Evolutionary conservation across 2,888 invertebrate species (phyloP).

Genomic region (Dryomyza anilis): DNA sequence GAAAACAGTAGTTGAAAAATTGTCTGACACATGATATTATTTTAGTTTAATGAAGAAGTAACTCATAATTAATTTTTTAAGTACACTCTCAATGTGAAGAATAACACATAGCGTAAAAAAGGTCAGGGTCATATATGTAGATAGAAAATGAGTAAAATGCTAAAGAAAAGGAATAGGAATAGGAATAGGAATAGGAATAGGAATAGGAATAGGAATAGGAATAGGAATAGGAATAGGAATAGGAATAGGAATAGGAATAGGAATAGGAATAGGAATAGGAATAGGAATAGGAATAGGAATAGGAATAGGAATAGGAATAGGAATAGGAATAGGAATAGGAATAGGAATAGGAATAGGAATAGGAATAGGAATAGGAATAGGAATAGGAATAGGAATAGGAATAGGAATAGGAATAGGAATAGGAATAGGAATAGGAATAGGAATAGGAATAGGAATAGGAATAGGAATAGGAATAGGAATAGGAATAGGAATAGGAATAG

Average conservation of each 20-base stretch:
- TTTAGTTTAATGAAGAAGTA: too few relatives aligned
- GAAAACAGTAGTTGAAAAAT: too few relatives aligned
- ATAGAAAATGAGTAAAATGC: too few relatives aligned
- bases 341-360: not conserved
- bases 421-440: not conserved
- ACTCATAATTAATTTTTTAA: too few relatives aligned
- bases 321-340: not conserved
- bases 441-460: not conserved
- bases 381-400: not conserved
- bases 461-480: not conserved
- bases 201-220: too few relatives aligned
- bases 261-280: not conserved
- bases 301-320: not conserved
- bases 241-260: not conserved
- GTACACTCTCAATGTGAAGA: too few relatives aligned
- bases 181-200: too few relatives aligned
- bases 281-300: not conserved
- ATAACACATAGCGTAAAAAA: too few relatives aligned
- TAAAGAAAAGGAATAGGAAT: too few relatives aligned
- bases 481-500: not conserved
- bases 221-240: not conserved
- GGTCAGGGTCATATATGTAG: too few relatives aligned
- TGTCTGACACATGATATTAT: too few relatives aligned
- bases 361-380: not conserved
- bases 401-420: not conserved